phyloP scores from a whole-genome alignment of 2,888 invertebrate species.

The Venusia cambrica region DNA sequence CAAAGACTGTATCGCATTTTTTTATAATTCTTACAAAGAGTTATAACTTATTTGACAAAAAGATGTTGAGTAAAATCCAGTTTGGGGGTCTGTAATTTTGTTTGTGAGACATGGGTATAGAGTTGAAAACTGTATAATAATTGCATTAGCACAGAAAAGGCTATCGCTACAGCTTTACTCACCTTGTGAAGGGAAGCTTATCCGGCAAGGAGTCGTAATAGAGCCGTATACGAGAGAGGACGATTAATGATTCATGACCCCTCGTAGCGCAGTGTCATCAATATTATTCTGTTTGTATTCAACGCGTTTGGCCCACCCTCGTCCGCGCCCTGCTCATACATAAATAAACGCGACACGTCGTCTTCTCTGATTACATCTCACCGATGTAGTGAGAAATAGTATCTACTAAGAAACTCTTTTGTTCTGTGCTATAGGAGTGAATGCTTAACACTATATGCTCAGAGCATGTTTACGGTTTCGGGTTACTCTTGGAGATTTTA shows the following conservation, averaged over 20 bases:
- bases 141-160: too few species aligned
- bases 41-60: too few species aligned
- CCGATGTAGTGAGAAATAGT: slow-evolving; percentile 81
- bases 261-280: slow-evolving; percentile 80
- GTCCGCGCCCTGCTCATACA: slow-evolving; percentile 78
- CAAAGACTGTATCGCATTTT: too few species aligned
- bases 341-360: slow-evolving; percentile 81
- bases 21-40: too few species aligned
- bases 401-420: slow-evolving; percentile 75
- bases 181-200: slow-evolving; percentile 73
- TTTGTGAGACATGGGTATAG: too few species aligned
- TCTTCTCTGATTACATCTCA: slow-evolving; percentile 81
- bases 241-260: slow-evolving; percentile 82
- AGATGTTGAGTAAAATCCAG: too few species aligned
- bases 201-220: slow-evolving; percentile 75
- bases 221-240: slow-evolving; percentile 76
- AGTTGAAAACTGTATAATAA: too few species aligned
- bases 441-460: slow-evolving; percentile 73
- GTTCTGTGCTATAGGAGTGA: slow-evolving; percentile 75
- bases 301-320: slow-evolving; percentile 76
- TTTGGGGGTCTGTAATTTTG: too few species aligned
- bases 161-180: slow-evolving; percentile 43
- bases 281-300: slow-evolving; percentile 81
- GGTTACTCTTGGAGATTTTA: slow-evolving; percentile 75
- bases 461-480: slow-evolving; percentile 77